A percentile compares a stretch with the other conserved stretches of the same genome.
Conservation (phyloP, 37 sponge, comb jelly and placozoan species). For the Cliona cf. orientalis region DNA sequence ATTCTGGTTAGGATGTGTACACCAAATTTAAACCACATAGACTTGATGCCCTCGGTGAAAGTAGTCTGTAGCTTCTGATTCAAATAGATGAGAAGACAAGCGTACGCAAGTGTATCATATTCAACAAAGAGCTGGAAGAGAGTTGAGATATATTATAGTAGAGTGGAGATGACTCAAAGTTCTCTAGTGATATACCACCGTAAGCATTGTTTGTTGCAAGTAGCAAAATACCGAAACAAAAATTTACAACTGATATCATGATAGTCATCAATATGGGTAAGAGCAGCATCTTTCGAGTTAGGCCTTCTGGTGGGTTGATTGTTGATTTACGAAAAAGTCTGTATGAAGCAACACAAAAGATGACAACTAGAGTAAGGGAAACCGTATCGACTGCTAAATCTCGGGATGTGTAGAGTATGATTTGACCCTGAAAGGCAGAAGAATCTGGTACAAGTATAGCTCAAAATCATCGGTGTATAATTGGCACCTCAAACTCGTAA, state of each 20-base stretch:
- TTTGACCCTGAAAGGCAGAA: too few species aligned
- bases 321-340: not conserved
- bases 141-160: not conserved
- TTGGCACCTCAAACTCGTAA: not conserved
- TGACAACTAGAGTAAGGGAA: not conserved
- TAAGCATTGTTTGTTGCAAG: not conserved
- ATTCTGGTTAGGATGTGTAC: too few species aligned
- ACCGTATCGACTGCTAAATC: not conserved
- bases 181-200: not conserved
- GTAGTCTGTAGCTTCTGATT: not conserved
- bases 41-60: not conserved
- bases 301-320: not conserved
- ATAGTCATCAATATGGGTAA: not conserved
- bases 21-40: too few species aligned
- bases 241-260: not conserved
- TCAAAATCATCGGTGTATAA: not conserved
- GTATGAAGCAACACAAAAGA: not conserved
- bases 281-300: not conserved
- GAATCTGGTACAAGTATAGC: too few species aligned
- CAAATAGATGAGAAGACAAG: not conserved
- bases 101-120: not conserved
- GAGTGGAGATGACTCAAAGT: not conserved
- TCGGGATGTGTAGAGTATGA: not conserved
- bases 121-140: not conserved
- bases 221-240: not conserved